Conservation (phyloP, 2,113 vertebrate genomes). For the Xenopus borealis region DNA sequence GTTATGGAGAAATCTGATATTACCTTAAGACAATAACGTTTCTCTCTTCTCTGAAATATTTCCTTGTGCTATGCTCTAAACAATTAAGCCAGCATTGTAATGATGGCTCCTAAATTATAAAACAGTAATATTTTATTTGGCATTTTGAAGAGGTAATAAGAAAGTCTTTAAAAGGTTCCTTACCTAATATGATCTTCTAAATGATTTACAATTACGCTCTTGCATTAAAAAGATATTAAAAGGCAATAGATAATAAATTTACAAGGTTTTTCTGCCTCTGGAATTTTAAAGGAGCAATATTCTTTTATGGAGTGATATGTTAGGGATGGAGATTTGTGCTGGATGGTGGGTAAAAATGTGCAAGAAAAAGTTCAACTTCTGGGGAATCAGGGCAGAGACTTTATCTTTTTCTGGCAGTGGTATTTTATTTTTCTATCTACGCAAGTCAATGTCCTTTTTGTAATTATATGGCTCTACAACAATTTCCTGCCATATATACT, state of each 20-base stretch:
- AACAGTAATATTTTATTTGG: background rate
- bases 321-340: background rate
- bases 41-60: background rate
- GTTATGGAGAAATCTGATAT: background rate
- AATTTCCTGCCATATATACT: conserved; percentile 6
- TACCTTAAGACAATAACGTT: background rate
- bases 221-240: conserved; percentile 8
- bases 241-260: background rate
- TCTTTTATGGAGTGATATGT: background rate
- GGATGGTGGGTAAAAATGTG: background rate
- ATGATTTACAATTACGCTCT: conserved; percentile 9
- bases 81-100: background rate
- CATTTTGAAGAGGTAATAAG: conserved; percentile 4
- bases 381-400: no score
- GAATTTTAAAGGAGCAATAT: background rate
- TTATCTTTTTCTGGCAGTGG: background rate
- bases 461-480: conserved; percentile 17
- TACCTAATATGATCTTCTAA: background rate
- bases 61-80: background rate
- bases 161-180: background rate
- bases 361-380: no score
- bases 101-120: background rate
- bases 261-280: background rate
- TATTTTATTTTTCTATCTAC: background rate
- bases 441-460: background rate